Base-by-base conservation (phyloP, 2,888 invertebrate genomes). In the Plagodis dolabraria region DNA sequence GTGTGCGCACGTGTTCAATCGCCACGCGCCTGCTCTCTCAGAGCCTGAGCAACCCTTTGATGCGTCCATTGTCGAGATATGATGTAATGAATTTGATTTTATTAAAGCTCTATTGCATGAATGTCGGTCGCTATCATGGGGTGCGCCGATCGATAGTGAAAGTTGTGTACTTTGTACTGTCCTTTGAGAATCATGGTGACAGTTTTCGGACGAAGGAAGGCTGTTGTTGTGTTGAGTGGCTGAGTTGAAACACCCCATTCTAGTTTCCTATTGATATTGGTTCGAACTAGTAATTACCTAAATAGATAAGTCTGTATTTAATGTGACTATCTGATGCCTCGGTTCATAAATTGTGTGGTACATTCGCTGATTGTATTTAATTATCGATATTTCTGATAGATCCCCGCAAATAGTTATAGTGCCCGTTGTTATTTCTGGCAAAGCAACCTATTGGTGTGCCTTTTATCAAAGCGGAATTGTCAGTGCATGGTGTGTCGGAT, bases 1-100 rank as follows among this genome's bases (percentile, higher is more conserved):
- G 75, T 71, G 69, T 69, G 72, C 65, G 70, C 83, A 81, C 82
- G 83, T 81, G 83, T 74, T 65, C 53, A 53, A 60, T 63, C 65
- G 77, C 67, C 83, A 82, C 83, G 82, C 82, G 82, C 68, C 52
- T 60, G 61, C 68, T 68, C 79, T 75, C 77, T 77, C 74, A 75
- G 68, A 71, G 56, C 76, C 74, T 75, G 68, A 71, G 56, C 76
- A 79, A 81, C 83, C 83, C 83, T 82, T 81, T 82, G 71, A 69
- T 72, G 67, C 61, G 57, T 48, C 70, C 75, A 74, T 79, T 82
- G 81, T 80, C 62, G 68, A 63, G 62, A 68, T 65, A 57, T 68
- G 71, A 69, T 74, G 73, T 76, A 75, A 80, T 78, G 79, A 78
- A 79, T 79, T 72, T 76, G 73, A 82, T 80, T 79, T 71, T 69